Evolutionary conservation across 2,113 vertebrate species (phyloP), one percentile per base, ranked within the genome.

Genomic region (Cephalopholis sonnerati): DNA sequence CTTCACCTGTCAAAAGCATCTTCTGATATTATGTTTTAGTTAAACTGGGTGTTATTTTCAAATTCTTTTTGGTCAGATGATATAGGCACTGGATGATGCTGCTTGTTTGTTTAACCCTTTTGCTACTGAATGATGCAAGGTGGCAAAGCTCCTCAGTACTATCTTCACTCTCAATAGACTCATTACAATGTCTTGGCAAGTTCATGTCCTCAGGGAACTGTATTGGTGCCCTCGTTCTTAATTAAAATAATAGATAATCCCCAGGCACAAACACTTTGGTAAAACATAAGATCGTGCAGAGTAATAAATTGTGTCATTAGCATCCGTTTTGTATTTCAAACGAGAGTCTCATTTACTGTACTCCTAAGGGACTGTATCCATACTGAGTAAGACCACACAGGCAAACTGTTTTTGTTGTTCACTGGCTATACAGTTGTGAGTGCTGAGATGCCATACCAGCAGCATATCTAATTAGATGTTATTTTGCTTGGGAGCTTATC

Each of bases 241-340:
- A 95, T 91, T 92, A 92, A 92, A 92, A 84, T 81, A 91, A 90
- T 74, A 82, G 65, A 81, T 50, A 83, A 74, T 91, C 84, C 90
- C 87, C 24, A 69, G 71, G 79, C 76, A 82, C 82, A 91, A 84
- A 88, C 78, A 82, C 88, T 84, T 92, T 92, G 82, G 79, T 85
- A 87, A 70, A 84, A 86, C 81, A 86, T 87, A 91, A 84, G 74
- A 24, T 24, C 10, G 41, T 44, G 2, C 9, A 44, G 41, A 9
- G 53, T 91, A 91, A 92, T 93, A 91, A 91, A 93, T 91, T 84
- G 91, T 92, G 87, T 91, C 87, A 93, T 93, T 94, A 93, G 83
- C 84, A 88, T 93, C 83, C 70, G 54, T 86, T 93, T 90, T 94
- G 88, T 91, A 90, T 93, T 93, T 93, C 87, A 91, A 85, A 93